Conservation (phyloP, 2,113 vertebrate genomes). For the Petroica traversi region DNA sequence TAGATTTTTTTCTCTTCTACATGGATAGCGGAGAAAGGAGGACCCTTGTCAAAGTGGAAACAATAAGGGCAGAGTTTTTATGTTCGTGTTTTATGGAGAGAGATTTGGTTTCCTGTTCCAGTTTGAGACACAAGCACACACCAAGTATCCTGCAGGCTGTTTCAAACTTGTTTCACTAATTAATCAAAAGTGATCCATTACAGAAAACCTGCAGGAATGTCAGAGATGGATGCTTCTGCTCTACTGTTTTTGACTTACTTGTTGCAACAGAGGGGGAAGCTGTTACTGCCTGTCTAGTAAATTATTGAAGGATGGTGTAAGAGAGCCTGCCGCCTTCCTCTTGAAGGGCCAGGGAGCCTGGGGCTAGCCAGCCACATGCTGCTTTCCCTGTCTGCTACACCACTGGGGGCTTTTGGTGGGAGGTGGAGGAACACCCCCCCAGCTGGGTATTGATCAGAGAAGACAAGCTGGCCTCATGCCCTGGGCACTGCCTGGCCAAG, state of each 20-base stretch:
- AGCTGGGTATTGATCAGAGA: neutral
- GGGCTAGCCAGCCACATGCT: neutral
- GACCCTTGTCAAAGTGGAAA: neutral
- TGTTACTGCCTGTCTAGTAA: slow-evolving; percentile 63
- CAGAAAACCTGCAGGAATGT: slow-evolving; percentile 67
- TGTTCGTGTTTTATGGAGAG: neutral
- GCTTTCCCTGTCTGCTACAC: neutral
- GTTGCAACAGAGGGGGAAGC: slow-evolving; percentile 65
- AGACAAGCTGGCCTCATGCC: neutral
- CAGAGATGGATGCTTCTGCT: slow-evolving; percentile 62
- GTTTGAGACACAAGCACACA: slow-evolving; percentile 12
- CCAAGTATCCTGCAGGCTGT: slow-evolving; percentile 39
- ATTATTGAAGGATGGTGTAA: slow-evolving; percentile 62
- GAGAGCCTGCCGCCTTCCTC: slow-evolving; percentile 12
- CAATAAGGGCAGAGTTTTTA: neutral
- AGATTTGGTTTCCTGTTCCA: neutral
- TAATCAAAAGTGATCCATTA: slow-evolving; percentile 66
- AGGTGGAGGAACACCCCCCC: neutral
- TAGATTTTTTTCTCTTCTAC: neutral
- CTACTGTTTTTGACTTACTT: slow-evolving; percentile 45
- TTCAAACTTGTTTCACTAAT: slow-evolving; percentile 63
- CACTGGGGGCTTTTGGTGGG: neutral
- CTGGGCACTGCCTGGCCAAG: neutral
- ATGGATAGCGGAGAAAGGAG: neutral
- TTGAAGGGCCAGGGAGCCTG: slow-evolving; percentile 40